These are phyloP conservation scores for Hassar affinis DNA, from an alignment of 2,113 vertebrate species.

Conservation along the genomic window DNA sequence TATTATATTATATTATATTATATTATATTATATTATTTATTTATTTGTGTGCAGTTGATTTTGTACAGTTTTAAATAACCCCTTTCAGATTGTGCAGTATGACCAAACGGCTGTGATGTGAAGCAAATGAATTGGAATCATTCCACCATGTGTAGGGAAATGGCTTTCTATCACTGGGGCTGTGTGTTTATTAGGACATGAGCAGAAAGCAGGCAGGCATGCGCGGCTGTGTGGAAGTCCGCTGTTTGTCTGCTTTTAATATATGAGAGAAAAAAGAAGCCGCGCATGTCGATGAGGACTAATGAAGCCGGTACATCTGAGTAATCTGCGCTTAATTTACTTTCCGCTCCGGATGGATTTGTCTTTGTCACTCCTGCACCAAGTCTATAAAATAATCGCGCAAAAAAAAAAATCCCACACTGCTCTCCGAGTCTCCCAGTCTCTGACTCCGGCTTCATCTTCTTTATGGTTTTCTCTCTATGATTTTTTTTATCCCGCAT, in stretches of 20 bases:
- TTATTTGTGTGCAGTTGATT: background rate
- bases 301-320: constrained; percentile 81
- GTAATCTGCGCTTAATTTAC: constrained; percentile 93
- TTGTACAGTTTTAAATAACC: background rate
- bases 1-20: too few species aligned
- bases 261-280: constrained; percentile 63
- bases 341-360: constrained; percentile 78
- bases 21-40: too few species aligned
- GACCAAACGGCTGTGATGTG: constrained; percentile 1
- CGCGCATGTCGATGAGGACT: constrained; percentile 69
- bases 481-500: constrained; percentile 10
- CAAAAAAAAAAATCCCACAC: background rate
- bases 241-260: constrained; percentile 61
- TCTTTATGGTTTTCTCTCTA: background rate
- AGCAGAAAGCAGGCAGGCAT: constrained; percentile 53
- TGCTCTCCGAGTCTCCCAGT: background rate
- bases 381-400: constrained; percentile 29
- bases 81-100: background rate
- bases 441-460: background rate
- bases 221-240: background rate
- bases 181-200: constrained; percentile 65
- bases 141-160: constrained; percentile 63
- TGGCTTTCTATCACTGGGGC: constrained; percentile 49
- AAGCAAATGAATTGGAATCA: constrained; percentile 63
- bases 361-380: constrained; percentile 62